Conservation (phyloP, 1,140 invertebrate genomes). For the Lamellibrachia luymesi region DNA sequence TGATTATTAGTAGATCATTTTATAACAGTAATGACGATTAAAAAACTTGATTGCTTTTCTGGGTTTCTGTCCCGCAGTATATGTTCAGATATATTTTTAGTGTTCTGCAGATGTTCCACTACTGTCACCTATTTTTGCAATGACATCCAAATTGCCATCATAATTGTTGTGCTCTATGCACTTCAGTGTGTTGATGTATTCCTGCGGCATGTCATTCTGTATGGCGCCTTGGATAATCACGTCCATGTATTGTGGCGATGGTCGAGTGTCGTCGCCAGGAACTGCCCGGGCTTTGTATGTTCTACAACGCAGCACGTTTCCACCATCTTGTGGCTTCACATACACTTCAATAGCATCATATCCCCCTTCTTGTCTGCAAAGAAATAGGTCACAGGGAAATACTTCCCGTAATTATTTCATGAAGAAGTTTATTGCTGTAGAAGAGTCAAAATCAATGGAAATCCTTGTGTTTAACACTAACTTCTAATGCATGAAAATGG, state of each 20-base stretch:
- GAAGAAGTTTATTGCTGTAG: too few species aligned
- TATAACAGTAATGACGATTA: not conserved
- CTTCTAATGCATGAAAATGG: too few species aligned
- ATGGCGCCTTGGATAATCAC: slow-evolving; percentile 67
- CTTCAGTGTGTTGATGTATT: slow-evolving; percentile 67
- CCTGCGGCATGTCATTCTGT: slow-evolving; percentile 68
- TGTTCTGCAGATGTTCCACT: not conserved
- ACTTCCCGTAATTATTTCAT: too few species aligned
- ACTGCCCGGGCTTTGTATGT: slow-evolving; percentile 66
- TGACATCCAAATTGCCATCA: slow-evolving; percentile 56
- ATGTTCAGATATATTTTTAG: not conserved
- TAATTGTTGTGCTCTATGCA: slow-evolving; percentile 70
- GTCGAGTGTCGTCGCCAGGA: slow-evolving; percentile 63
- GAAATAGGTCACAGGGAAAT: not conserved
- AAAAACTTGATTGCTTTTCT: not conserved
- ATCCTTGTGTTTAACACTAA: too few species aligned
- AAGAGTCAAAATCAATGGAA: too few species aligned
- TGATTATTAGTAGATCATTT: too few species aligned
- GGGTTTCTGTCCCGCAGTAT: too few species aligned
- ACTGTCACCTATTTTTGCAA: not conserved
- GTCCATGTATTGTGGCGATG: slow-evolving; percentile 70
- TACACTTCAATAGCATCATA: slow-evolving; percentile 66
- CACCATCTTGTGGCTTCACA: slow-evolving; percentile 60
- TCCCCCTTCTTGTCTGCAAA: slow-evolving; percentile 74
- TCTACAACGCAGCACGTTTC: slow-evolving; percentile 61